A percentile compares a stretch with the other conserved stretches of the same genome.
Evolutionary conservation across 2,797 vertebrate species (phyloP).

Genomic region (Sebastes nivosus): DNA sequence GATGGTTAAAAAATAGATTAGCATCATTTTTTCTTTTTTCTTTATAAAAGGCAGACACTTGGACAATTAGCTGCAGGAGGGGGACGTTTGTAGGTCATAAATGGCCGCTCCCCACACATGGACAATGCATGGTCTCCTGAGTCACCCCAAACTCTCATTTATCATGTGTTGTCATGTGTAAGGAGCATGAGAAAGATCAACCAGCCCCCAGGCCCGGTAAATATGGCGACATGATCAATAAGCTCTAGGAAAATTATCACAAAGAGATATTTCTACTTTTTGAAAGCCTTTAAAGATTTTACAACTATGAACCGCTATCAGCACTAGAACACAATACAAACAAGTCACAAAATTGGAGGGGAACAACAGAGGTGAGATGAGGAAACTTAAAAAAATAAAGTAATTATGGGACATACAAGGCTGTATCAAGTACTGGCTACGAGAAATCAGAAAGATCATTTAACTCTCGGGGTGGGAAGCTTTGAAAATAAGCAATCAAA

Average conservation of each 20-base stretch:
- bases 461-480: background rate
- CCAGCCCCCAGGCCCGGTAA: slow-evolving; percentile 23
- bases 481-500: slow-evolving; percentile 7
- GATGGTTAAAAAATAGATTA: slow-evolving; percentile 28
- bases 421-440: background rate
- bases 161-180: slow-evolving; percentile 56
- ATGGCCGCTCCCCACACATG: slow-evolving; percentile 20
- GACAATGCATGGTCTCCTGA: slow-evolving; percentile 58
- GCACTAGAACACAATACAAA: slow-evolving; percentile 6
- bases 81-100: slow-evolving; percentile 37
- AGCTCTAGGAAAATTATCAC: slow-evolving; percentile 13
- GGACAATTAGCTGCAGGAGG: slow-evolving; percentile 36
- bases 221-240: slow-evolving; percentile 53
- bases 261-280: background rate
- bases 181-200: slow-evolving; percentile 60
- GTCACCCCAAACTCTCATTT: slow-evolving; percentile 59
- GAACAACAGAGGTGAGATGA: background rate
- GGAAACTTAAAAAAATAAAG: background rate
- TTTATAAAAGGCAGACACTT: background rate
- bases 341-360: background rate
- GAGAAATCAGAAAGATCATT: background rate
- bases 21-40: background rate
- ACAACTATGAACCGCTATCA: background rate
- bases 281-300: background rate
- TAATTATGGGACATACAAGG: background rate